Evolutionary conservation across 1,140 invertebrate species (phyloP).

Genomic region (Camponotus vicinus): DNA sequence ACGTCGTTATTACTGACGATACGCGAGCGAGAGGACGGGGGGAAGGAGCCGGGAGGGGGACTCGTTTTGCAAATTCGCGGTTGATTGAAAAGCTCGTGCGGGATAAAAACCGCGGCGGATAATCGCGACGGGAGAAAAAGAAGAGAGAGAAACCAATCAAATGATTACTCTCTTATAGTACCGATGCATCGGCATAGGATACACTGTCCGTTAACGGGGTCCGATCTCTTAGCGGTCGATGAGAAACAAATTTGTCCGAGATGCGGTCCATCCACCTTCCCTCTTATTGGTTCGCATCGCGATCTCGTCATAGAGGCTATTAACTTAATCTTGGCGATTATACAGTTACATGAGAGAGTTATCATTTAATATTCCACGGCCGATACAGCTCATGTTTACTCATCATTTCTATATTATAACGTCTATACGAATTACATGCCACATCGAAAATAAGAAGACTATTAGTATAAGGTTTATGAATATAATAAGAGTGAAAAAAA

Average conservation of each 20-base stretch:
- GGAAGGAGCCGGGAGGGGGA: conserved; percentile 30
- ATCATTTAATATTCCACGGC: conserved; percentile 64
- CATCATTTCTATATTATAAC: conserved; percentile 21
- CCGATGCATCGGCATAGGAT: not conserved
- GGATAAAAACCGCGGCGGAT: conserved; percentile 32
- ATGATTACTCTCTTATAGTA: conserved; percentile 59
- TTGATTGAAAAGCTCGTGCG: conserved; percentile 79
- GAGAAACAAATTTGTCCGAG: conserved; percentile 53
- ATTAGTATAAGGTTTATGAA: not conserved
- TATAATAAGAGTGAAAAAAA: not conserved
- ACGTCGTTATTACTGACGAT: conserved; percentile 79
- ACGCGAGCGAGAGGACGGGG: conserved; percentile 1
- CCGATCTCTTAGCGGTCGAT: conserved; percentile 36
- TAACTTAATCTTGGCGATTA: conserved; percentile 68
- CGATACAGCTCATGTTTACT: conserved; percentile 17
- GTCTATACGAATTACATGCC: conserved; percentile 25
- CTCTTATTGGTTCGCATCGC: not conserved
- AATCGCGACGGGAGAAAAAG: conserved; percentile 7
- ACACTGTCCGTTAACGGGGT: conserved; percentile 10
- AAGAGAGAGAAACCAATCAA: not conserved
- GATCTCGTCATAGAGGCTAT: not conserved
- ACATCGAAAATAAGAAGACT: conserved; percentile 16
- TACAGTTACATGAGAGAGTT: conserved; percentile 46
- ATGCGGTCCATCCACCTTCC: not conserved
- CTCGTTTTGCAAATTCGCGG: conserved; percentile 81